Evolutionary conservation across 2,797 vertebrate species (phyloP).

Genomic region (Spinibarbus caldwelli): DNA sequence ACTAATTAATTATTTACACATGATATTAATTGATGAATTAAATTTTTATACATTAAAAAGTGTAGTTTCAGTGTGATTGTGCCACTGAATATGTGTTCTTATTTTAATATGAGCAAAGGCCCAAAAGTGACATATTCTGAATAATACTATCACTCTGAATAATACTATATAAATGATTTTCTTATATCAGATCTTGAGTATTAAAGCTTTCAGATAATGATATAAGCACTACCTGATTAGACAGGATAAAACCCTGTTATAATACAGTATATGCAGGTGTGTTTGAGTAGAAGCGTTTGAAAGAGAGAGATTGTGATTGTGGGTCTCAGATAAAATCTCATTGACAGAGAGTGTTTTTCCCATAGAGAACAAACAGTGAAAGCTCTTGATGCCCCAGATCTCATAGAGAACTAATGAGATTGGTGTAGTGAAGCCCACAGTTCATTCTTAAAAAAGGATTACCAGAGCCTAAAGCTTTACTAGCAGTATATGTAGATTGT

Average conservation of each 20-base stretch:
- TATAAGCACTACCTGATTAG: not conserved
- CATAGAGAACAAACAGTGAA: not conserved
- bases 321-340: not conserved
- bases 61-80: not conserved
- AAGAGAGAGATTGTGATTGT: not conserved
- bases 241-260: not conserved
- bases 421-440: constrained; percentile 31
- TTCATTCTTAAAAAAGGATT: constrained; percentile 25
- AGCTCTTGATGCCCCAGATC: constrained; percentile 39
- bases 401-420: constrained; percentile 48
- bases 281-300: not conserved
- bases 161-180: not conserved
- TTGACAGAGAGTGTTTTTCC: not conserved
- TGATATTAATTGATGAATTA: not conserved
- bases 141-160: too few relatives aligned
- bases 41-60: not conserved
- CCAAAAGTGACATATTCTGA: not conserved
- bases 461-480: not conserved
- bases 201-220: not conserved
- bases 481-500: not conserved
- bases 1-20: not conserved
- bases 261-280: not conserved
- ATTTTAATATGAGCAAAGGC: not conserved
- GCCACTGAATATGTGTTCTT: not conserved
- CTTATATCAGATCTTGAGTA: not conserved